Conservation (phyloP, 53 echinoderm and acorn worm species). For the Zoroaster sp. region DNA sequence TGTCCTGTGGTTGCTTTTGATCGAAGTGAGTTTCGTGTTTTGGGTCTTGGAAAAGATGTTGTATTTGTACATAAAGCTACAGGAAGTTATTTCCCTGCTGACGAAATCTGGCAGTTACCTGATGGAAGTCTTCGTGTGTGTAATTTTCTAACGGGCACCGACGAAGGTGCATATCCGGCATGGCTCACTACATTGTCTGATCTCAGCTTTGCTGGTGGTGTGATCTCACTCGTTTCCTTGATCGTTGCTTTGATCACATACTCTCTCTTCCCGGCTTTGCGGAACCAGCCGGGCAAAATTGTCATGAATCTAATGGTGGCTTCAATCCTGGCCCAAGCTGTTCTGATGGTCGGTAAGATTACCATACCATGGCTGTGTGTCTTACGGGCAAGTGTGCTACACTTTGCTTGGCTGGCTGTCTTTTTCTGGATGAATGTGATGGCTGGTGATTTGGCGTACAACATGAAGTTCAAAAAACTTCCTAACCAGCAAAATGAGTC, state of each 20-base stretch:
- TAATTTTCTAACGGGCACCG: background rate
- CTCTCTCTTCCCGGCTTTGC: background rate
- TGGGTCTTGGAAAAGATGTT: background rate
- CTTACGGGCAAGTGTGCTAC: constrained; percentile 21
- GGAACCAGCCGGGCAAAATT: constrained; percentile 9
- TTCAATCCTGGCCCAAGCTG: background rate
- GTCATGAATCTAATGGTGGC: constrained; percentile 25
- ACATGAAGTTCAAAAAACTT: background rate
- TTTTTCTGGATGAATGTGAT: constrained; percentile 65
- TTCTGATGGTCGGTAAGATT: background rate
- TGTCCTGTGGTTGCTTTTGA: background rate
- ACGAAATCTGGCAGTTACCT: constrained; percentile 26
- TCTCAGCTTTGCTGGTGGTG: constrained; percentile 1
- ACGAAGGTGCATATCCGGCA: background rate
- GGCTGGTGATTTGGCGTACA: constrained; percentile 9
- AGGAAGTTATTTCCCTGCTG: background rate
- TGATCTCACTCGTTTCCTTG: background rate
- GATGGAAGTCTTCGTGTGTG: constrained; percentile 6
- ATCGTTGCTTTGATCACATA: background rate
- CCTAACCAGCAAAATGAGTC: background rate
- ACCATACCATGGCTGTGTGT: constrained; percentile 22
- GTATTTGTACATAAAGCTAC: constrained; percentile 11
- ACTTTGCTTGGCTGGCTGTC: constrained; percentile 48
- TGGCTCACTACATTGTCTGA: background rate
- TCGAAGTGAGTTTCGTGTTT: background rate